Percentiles rank a stretch among this genome's conserved stretches.
Conservation (phyloP, 2,888 invertebrate genomes). For the Gibbula magus region DNA sequence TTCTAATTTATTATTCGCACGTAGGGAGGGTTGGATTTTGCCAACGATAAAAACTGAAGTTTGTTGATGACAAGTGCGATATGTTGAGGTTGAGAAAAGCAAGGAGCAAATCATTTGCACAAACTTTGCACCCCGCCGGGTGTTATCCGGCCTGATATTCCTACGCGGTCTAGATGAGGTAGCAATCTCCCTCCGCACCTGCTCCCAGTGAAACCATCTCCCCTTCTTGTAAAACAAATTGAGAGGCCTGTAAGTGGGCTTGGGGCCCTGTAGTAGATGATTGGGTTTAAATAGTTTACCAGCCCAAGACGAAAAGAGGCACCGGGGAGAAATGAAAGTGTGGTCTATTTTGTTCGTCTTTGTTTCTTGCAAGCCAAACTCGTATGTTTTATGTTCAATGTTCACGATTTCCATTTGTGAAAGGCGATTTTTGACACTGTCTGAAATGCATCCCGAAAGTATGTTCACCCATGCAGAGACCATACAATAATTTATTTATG, state of each 20-base stretch:
- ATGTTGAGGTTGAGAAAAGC: not conserved
- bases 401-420: no score
- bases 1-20: slow-evolving; percentile 13
- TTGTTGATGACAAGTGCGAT: not conserved
- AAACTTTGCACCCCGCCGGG: not conserved
- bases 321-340: no score
- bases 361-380: no score
- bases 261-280: not conserved
- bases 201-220: not conserved
- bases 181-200: not conserved
- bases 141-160: slow-evolving; percentile 4
- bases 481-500: no score
- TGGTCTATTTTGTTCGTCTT: no score
- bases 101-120: slow-evolving; percentile 3
- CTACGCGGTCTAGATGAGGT: not conserved
- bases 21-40: slow-evolving; percentile 2
- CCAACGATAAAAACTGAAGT: not conserved
- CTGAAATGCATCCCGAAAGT: no score
- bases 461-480: no score
- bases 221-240: slow-evolving; percentile 2
- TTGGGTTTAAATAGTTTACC: not conserved
- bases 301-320: no score
- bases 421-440: no score
- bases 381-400: no score
- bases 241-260: not conserved